Conservation (phyloP, 2,797 vertebrate species). For the Alosa sapidissima region DNA sequence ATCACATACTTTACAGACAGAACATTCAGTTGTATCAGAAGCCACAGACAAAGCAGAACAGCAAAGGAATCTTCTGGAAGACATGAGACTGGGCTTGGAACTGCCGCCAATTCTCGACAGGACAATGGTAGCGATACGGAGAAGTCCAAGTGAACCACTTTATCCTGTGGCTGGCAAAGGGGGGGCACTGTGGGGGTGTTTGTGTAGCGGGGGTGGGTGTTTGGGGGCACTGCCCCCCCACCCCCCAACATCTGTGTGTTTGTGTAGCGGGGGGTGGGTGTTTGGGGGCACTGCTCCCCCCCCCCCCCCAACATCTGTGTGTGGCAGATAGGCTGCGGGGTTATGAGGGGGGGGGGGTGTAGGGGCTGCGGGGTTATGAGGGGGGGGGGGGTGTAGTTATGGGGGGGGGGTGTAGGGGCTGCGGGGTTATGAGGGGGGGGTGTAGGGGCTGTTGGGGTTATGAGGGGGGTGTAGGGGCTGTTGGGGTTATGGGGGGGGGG, state of each 20-base stretch:
- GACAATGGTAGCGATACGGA: background rate
- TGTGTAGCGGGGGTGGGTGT: background rate
- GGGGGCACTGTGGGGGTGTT: background rate
- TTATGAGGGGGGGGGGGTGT: conserved; percentile 44
- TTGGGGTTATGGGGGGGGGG: too few species aligned
- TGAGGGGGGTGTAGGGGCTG: too few species aligned
- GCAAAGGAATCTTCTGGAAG: conserved; percentile 39
- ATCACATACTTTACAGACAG: conserved; percentile 29
- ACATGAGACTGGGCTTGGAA: conserved; percentile 38
- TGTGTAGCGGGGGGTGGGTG: too few species aligned
- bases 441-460: too few species aligned
- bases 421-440: too few species aligned
- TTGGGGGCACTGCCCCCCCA: too few species aligned
- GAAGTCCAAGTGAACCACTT: conserved; percentile 23
- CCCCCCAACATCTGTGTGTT: too few species aligned
- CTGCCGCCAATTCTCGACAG: background rate
- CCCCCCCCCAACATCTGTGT: background rate
- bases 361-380: too few species aligned
- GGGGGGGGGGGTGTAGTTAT: too few species aligned
- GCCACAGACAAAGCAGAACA: conserved; percentile 29
- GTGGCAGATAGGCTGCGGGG: background rate
- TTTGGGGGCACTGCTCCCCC: too few species aligned
- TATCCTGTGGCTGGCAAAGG: conserved; percentile 17
- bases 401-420: too few species aligned
- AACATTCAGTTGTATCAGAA: conserved; percentile 41